Conservation (phyloP, 2,888 invertebrate genomes). For the Cephus pulcher region DNA sequence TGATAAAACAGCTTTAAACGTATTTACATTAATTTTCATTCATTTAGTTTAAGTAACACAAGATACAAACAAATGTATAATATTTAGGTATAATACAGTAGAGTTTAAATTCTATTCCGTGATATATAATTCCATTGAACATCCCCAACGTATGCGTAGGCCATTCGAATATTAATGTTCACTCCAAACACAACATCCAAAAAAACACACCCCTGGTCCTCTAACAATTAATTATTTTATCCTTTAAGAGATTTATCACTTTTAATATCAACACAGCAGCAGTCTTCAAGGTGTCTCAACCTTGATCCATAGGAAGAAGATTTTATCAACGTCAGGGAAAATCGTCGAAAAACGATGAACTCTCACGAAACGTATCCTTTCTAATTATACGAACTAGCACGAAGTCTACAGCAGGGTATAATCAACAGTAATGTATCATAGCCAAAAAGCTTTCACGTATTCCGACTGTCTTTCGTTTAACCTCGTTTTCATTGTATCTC, state of each 20-base stretch:
- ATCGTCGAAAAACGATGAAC: neutral
- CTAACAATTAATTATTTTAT: neutral
- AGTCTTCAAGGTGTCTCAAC: neutral
- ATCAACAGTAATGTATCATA: too few species aligned
- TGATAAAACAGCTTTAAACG: neutral
- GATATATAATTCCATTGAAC: neutral
- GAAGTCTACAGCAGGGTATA: too few species aligned
- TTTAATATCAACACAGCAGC: neutral
- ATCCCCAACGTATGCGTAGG: neutral
- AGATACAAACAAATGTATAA: neutral
- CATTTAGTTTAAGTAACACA: neutral
- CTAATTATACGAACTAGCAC: neutral
- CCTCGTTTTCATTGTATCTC: neutral
- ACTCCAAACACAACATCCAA: neutral
- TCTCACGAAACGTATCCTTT: neutral
- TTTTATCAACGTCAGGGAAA: neutral
- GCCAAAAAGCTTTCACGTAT: neutral
- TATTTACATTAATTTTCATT: neutral
- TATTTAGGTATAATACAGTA: neutral
- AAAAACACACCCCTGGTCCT: neutral
- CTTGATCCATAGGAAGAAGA: neutral
- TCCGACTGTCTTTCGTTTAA: neutral
- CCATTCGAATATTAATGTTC: neutral
- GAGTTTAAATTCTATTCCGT: too few species aligned
- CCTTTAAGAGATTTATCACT: neutral